Conservation (phyloP, 2,113 vertebrate species). For the Picathartes gymnocephalus region DNA sequence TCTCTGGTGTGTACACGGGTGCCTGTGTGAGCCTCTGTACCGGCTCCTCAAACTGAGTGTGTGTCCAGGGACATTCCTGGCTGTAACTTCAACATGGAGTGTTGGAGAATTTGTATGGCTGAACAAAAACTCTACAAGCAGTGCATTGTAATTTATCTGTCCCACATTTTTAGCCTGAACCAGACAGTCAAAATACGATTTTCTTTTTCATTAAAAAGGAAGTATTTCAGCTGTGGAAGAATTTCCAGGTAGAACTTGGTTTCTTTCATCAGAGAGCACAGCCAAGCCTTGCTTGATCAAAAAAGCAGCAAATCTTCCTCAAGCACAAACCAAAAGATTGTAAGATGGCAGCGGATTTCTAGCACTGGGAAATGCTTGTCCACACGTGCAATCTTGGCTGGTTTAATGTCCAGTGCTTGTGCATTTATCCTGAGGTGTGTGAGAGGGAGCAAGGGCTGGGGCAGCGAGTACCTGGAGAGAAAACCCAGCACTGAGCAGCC, state of each 20-base stretch:
- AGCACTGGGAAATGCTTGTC: background rate
- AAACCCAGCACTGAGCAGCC: background rate
- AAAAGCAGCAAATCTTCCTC: background rate
- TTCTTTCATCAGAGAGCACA: background rate
- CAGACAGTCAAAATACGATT: background rate
- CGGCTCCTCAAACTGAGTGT: background rate
- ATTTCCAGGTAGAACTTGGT: background rate
- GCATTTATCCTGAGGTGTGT: background rate
- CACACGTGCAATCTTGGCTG: background rate
- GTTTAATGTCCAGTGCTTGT: background rate
- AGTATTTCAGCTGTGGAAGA: background rate
- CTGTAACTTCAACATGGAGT: fast-evolving
- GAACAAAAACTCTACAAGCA: background rate
- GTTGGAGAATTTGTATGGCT: background rate
- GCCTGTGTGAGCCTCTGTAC: background rate
- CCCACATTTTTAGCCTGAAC: background rate
- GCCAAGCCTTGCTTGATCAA: background rate
- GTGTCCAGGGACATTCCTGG: background rate
- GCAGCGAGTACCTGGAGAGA: background rate
- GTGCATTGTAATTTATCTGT: background rate
- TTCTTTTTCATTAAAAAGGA: background rate
- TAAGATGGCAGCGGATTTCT: background rate
- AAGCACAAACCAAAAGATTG: background rate
- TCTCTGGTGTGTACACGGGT: background rate
- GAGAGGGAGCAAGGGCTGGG: background rate